Percentiles rank a stretch among this genome's conserved stretches.
These are phyloP conservation scores for Agonopterix alstromeriana DNA, from an alignment of 2,888 invertebrate genomes.

Conservation along the genomic window DNA sequence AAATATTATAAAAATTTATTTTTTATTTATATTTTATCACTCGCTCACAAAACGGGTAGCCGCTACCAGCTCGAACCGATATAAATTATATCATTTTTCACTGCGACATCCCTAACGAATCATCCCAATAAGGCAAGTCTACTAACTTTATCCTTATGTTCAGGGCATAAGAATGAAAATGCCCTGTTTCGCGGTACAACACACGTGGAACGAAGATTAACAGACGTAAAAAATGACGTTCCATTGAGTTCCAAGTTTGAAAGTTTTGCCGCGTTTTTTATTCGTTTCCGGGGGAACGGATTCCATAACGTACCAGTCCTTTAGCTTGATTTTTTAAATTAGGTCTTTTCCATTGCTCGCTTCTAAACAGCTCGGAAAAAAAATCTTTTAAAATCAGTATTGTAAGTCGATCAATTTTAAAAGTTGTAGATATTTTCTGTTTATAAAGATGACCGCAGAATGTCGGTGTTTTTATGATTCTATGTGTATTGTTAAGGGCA, in stretches of 20 bases:
- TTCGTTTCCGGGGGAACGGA: conserved; percentile 70
- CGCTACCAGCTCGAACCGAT: conserved; percentile 59
- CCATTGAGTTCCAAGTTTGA: conserved; percentile 70
- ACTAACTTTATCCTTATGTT: too few species aligned
- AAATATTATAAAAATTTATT: conserved; percentile 63
- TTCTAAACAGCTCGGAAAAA: background rate
- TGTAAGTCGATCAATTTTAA: background rate
- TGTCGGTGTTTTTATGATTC: conserved; percentile 45
- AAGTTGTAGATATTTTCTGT: background rate
- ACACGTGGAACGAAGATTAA: too few species aligned
- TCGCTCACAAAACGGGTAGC: conserved; percentile 73
- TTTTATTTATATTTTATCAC: conserved; percentile 72
- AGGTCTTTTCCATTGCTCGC: conserved; percentile 6
- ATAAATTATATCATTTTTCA: conserved; percentile 78
- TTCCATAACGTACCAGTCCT: conserved; percentile 42
- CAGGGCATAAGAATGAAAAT: too few species aligned
- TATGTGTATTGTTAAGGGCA: conserved; percentile 16
- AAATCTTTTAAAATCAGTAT: background rate
- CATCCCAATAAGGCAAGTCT: too few species aligned
- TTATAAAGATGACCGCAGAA: conserved; percentile 14
- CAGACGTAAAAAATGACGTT: conserved; percentile 71
- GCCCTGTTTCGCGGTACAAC: too few species aligned
- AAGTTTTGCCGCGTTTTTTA: conserved; percentile 75
- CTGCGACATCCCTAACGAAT: conserved; percentile 65
- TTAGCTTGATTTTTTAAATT: conserved; percentile 12